phyloP scores from a whole-genome alignment of 2,113 vertebrate genomes.

The Sylvietta virens region DNA sequence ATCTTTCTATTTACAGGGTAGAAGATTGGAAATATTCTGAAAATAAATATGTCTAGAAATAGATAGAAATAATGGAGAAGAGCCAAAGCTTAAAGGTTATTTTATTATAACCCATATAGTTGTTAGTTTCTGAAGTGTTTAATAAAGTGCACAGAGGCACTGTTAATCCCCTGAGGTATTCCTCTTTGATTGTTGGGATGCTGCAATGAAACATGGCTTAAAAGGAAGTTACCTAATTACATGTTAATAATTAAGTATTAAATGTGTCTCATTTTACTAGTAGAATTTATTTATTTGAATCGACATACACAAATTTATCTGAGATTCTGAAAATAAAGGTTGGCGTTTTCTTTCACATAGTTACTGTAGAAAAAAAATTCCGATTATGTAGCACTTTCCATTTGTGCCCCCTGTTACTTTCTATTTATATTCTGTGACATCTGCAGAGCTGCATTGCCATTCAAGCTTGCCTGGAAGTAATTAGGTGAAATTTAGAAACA shows the following conservation, averaged over 20 bases:
- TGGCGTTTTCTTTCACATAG: not conserved
- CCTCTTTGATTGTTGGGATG: not conserved
- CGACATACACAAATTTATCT: not conserved
- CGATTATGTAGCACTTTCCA: not conserved
- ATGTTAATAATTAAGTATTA: not conserved
- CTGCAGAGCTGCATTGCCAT: not conserved
- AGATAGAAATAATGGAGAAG: not conserved
- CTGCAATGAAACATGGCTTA: not conserved
- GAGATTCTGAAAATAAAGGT: not conserved
- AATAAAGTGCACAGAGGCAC: not conserved
- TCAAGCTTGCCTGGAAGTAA: conserved; percentile 43
- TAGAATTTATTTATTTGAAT: not conserved
- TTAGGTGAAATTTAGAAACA: conserved; percentile 51
- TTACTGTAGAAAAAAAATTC: not conserved
- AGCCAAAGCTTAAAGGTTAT: not conserved
- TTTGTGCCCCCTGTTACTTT: conserved; percentile 1
- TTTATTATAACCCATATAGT: not conserved
- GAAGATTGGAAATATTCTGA: not conserved
- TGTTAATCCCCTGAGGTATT: not conserved
- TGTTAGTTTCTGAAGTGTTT: not conserved
- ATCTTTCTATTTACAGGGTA: not conserved
- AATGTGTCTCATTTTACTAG: not conserved
- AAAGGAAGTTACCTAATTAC: not conserved
- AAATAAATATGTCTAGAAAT: not conserved
- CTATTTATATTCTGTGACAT: conserved; percentile 31